Base-by-base conservation (phyloP, 2,888 invertebrate species). In the Smittia aterrima region DNA sequence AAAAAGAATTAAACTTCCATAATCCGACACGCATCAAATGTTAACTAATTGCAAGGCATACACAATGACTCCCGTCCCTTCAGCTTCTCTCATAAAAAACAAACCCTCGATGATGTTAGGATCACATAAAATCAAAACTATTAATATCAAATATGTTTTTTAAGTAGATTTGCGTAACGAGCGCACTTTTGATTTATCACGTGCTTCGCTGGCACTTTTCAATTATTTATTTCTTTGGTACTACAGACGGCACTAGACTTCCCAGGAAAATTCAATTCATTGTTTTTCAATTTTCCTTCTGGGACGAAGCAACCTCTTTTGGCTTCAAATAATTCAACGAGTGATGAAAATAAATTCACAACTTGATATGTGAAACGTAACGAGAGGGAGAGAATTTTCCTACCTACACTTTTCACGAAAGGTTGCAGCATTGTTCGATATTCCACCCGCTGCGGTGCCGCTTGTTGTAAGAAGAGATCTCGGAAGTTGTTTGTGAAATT, bases 11-110 rank as follows among this genome's bases (percentile, higher is more conserved):
- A 72, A 62, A 72, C 40, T 40, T 47, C 66, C 74, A 66, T 74
- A 74, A 74, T 74, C 74, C 27, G 74, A 74, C 74, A 74, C 74
- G 74, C 74, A 74, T 74, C 66, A 74, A 66, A 66, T 66, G 62
- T 66, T 53, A 74, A 32, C 74, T 74, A 74, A 74, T 74, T 74
- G 74, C 74, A 66, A 74, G 18, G 70, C 54, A 72, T 40, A 72
- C 62, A 72, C 25, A 40, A 66, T 18, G 62, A 58, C 58, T 58
- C 62, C 20, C 22, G 27, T 27, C 25, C 64, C 64, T 64, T 24
- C 16, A 20, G 16, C 24, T 6, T 64, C 27, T 6, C 27, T 64
- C 11, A 13, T 64, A 64, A 64, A 64, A 64, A 64, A 25, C 20
- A 1, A 27, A 64, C 27, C 27, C 64, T 27, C 16, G 16, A 18